Base-by-base conservation (phyloP, 2,797 vertebrate genomes). In the Sciurus carolinensis region DNA sequence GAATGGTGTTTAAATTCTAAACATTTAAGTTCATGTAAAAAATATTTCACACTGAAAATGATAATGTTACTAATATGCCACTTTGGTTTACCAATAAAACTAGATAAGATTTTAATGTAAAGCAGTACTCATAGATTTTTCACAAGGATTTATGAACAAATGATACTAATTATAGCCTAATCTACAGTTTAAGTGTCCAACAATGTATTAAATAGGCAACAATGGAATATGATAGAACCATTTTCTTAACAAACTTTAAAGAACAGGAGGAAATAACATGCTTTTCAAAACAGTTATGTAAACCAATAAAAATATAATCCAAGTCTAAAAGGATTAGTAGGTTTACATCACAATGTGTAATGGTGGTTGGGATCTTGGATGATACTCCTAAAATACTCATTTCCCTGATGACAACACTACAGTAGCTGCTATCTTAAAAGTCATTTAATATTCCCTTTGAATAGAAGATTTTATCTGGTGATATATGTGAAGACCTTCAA, bases 311-410 rank as follows among this genome's bases (percentile, higher is more conserved):
- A 80, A 75, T 81, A 30, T 36, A 22, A 73, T 12, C 36, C 47
- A 80, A 17, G 76, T 59, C 54, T 69, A n/a, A 28, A 30, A 90
- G 64, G 47, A 66, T 8, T 14, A 69, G 47, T 26, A 64, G 86
- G 42, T 85, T 81, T 76, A 66, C 28, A 90, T 57, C 5, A 67
- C 91, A 95, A 87, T 93, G 52, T 89, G 93, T 94, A 94, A 80
- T 67, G 33, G 42, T 90, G 47, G 26, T 62, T 93, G 57, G 15
- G 33, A 82, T 92, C 52, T 54, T 89, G 18, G 62, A 22, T 89
- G 50, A 77, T 26, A 87, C 89, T 92, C 93, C 87, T 44, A 87
- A 95, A 90, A 92, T 69, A 83, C 1, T 42, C 2, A 28, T 50
- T 62, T 50, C 12, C 28, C 24, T 95, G 39, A 79, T 9, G 72